Percentiles rank a stretch among this genome's conserved stretches.
Conservation (phyloP, 2,888 invertebrate genomes). For the Cryptus armator region DNA sequence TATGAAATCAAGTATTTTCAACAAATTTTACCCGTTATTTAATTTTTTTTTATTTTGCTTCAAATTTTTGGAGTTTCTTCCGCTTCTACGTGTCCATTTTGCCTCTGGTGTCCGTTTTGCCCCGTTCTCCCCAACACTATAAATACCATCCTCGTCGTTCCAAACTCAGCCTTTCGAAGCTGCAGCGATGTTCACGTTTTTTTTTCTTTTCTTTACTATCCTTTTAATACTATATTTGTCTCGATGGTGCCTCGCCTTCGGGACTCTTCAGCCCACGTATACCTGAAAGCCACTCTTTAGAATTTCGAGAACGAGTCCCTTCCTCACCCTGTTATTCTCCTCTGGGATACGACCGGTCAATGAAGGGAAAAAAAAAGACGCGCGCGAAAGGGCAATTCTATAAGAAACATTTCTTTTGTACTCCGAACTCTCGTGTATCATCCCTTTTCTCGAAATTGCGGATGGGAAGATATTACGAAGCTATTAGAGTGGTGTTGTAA, state of each 20-base stretch:
- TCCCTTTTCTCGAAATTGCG: background rate
- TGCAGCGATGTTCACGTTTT: background rate
- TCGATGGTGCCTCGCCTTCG: slow-evolving; percentile 24
- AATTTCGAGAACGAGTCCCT: slow-evolving; percentile 39
- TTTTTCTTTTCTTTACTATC: background rate
- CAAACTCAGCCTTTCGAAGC: slow-evolving; percentile 7
- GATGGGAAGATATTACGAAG: slow-evolving; percentile 6
- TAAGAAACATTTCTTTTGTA: background rate
- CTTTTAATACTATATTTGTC: background rate
- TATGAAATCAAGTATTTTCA: no score
- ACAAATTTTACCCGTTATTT: background rate
- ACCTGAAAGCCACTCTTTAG: slow-evolving; percentile 40
- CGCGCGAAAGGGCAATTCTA: slow-evolving; percentile 8
- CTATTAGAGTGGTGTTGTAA: slow-evolving; percentile 13
- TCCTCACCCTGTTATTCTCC: slow-evolving; percentile 8
- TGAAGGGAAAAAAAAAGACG: slow-evolving; percentile 4
- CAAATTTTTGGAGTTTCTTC: no score
- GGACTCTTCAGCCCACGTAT: slow-evolving; percentile 33
- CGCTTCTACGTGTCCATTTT: no score
- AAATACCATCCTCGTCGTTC: background rate
- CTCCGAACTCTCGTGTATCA: background rate
- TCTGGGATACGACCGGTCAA: background rate
- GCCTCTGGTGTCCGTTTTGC: no score
- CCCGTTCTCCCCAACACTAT: background rate
- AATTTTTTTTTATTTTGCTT: background rate